These are phyloP conservation scores for Xyrauchen texanus DNA, from an alignment of 2,113 vertebrate genomes.

Conservation along the genomic window DNA sequence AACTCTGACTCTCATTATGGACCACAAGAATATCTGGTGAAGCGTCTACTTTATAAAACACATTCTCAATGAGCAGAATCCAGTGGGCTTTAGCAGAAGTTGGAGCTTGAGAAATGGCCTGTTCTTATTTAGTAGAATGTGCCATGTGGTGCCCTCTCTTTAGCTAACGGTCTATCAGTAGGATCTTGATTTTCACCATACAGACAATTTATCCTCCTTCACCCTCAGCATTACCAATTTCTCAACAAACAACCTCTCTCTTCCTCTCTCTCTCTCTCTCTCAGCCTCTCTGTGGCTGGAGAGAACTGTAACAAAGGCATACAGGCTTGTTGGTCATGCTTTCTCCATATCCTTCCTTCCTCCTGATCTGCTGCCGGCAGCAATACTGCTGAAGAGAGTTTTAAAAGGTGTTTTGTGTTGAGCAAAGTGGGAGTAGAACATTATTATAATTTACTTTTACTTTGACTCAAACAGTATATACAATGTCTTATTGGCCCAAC, in stretches of 20 bases:
- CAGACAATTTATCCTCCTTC: conserved; percentile 9
- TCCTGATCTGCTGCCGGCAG: conserved; percentile 1
- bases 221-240: no score
- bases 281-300: conserved; percentile 19
- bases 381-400: conserved; percentile 4
- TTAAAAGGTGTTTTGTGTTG: conserved; percentile 1
- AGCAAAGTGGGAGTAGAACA: not conserved
- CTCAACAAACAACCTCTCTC: conserved; percentile 14
- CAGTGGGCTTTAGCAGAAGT: not conserved
- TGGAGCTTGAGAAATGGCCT: not conserved
- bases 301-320: conserved; percentile 43
- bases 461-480: not conserved
- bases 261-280: not conserved
- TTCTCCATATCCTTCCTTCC: conserved; percentile 60
- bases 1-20: not conserved
- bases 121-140: not conserved
- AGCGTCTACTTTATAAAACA: not conserved
- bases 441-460: not conserved
- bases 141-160: conserved; percentile 1
- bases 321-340: conserved; percentile 55
- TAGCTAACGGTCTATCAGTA: conserved; percentile 16
- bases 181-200: conserved; percentile 2
- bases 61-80: not conserved
- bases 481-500: not conserved
- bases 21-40: not conserved